Conservation (phyloP, 2,113 vertebrate species). For the Gambusia affinis region DNA sequence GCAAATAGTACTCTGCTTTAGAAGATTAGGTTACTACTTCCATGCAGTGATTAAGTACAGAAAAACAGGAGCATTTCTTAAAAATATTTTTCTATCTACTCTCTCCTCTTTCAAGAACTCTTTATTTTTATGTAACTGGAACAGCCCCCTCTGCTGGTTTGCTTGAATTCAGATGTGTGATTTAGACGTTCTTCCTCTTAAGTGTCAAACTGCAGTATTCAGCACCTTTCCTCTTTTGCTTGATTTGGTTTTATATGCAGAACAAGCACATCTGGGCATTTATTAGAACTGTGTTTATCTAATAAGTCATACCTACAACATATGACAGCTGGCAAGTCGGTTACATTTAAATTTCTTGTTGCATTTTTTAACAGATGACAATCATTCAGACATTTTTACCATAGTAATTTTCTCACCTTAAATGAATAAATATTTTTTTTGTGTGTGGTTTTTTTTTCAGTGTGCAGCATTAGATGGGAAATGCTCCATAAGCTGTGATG, state of each 20-base stretch:
- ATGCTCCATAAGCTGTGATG: constrained; percentile 96
- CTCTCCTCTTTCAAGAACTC: neutral
- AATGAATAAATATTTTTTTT: neutral
- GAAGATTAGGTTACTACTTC: neutral
- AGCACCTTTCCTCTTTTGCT: too few relatives aligned
- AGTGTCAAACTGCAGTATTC: neutral
- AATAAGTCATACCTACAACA: neutral
- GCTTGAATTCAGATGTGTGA: neutral
- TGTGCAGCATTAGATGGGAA: constrained; percentile 93
- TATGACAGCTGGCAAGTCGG: neutral
- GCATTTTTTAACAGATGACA: too few relatives aligned
- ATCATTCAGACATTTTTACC: neutral
- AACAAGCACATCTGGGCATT: neutral
- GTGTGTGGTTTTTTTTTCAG: constrained; percentile 66
- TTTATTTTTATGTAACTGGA: neutral
- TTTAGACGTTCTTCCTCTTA: neutral
- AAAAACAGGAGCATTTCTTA: neutral
- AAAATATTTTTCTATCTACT: neutral
- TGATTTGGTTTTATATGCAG: too few relatives aligned
- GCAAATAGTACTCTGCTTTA: neutral
- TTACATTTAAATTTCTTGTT: too few relatives aligned
- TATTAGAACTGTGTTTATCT: neutral
- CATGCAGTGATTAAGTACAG: neutral
- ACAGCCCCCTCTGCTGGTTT: constrained; percentile 1
- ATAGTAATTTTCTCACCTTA: neutral